Conservation (phyloP, 2,888 invertebrate species). For the Phrixothrix hirtus region DNA sequence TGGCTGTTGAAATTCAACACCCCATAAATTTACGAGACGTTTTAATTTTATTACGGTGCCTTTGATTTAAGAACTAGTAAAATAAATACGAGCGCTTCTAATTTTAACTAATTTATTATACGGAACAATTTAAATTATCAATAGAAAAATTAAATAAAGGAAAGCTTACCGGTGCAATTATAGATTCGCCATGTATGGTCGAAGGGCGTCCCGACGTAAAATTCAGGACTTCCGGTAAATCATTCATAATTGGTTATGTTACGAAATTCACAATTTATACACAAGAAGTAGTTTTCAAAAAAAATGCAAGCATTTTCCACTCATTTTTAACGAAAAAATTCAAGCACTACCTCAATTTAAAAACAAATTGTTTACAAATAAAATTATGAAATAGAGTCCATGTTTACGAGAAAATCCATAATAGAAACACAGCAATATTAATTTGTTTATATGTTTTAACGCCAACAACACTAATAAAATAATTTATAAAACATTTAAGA, state of each 20-base stretch:
- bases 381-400: slow-evolving; percentile 17
- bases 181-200: slow-evolving; percentile 37
- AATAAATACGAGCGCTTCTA: too few relatives aligned
- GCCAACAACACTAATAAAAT: slow-evolving; percentile 23
- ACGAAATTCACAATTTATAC: too few relatives aligned
- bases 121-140: too few relatives aligned
- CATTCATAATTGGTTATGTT: slow-evolving; percentile 42
- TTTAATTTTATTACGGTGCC: too few relatives aligned
- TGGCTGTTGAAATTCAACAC: too few relatives aligned
- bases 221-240: slow-evolving; percentile 44
- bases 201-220: slow-evolving; percentile 39
- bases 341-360: not conserved
- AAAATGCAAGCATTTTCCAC: too few relatives aligned
- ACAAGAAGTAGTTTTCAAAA: too few relatives aligned
- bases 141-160: too few relatives aligned
- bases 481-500: slow-evolving; percentile 20
- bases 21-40: too few relatives aligned
- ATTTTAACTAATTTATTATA: too few relatives aligned
- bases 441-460: slow-evolving; percentile 25
- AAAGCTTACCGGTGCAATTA: slow-evolving; percentile 40
- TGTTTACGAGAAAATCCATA: slow-evolving; percentile 20
- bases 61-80: too few relatives aligned
- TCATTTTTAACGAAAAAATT: not conserved
- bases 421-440: slow-evolving; percentile 19
- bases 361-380: too few relatives aligned